Percentiles rank a stretch among this genome's conserved stretches.
Conservation (phyloP, 2,888 invertebrate genomes). For the Megalurothrips usitatus region DNA sequence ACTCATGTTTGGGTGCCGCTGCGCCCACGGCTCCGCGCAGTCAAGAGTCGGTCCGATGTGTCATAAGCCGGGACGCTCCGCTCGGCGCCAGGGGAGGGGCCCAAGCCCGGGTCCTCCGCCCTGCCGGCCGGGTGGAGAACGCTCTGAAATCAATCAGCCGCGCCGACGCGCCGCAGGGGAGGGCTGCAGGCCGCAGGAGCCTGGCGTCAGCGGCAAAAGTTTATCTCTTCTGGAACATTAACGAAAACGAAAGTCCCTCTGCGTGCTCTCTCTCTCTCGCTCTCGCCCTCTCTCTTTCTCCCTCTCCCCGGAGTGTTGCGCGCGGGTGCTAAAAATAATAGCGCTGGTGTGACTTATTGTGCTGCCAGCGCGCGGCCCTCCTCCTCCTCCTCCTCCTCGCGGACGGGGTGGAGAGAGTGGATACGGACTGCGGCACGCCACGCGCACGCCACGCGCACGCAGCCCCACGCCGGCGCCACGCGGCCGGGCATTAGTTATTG, state of each 20-base stretch:
- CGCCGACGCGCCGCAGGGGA: too few relatives aligned
- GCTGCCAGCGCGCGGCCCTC: background rate
- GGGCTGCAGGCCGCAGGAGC: too few relatives aligned
- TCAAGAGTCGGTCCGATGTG: too few relatives aligned
- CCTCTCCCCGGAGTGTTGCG: background rate
- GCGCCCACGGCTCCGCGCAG: background rate
- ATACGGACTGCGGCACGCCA: background rate
- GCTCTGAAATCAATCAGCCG: background rate
- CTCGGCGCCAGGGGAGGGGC: too few relatives aligned
- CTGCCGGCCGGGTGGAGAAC: too few relatives aligned
- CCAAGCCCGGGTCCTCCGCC: too few relatives aligned
- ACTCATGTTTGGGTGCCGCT: background rate
- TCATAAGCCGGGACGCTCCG: background rate
- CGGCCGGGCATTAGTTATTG: background rate
- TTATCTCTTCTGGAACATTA: conserved; percentile 23
- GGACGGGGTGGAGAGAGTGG: background rate
- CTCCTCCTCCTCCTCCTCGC: background rate
- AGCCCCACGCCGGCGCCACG: background rate
- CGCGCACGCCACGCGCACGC: too few relatives aligned
- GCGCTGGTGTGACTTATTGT: conserved; percentile 2
- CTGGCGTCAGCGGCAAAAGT: background rate
- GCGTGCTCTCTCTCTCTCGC: background rate
- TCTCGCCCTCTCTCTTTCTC: background rate
- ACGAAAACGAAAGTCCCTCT: background rate
- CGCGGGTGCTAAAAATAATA: conserved; percentile 12